Percentiles rank a stretch among this genome's conserved stretches.
These are phyloP conservation scores for Amblyjoppa proteus DNA, from an alignment of 2,888 invertebrate genomes.

Conservation along the genomic window DNA sequence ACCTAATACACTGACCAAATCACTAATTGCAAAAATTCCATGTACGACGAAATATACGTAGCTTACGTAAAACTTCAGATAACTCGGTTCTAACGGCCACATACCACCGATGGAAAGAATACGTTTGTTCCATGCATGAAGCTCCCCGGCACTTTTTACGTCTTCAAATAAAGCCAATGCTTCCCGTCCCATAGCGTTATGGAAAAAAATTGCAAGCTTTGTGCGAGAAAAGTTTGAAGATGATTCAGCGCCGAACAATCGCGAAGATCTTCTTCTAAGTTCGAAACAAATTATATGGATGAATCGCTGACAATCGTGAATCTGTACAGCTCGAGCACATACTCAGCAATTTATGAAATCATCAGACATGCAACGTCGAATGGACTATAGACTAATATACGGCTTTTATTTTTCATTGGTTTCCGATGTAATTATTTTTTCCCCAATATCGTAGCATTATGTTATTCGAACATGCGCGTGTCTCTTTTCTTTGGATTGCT, in stretches of 20 bases:
- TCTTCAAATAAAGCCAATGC: not conserved
- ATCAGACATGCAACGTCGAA: not conserved
- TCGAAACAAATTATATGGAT: slow-evolving; percentile 6
- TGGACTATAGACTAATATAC: slow-evolving; percentile 7
- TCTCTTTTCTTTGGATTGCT: too few species aligned
- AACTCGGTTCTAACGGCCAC: slow-evolving; percentile 44
- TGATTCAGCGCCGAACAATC: slow-evolving; percentile 12
- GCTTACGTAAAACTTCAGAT: slow-evolving; percentile 29
- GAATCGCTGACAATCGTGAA: not conserved
- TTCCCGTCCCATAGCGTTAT: not conserved
- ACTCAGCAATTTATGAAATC: not conserved
- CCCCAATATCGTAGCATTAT: too few species aligned
- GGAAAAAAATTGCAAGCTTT: too few species aligned
- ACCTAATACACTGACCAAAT: not conserved
- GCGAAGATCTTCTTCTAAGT: not conserved
- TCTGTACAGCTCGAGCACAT: not conserved
- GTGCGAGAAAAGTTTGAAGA: not conserved
- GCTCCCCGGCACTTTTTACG: not conserved
- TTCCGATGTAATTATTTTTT: not conserved
- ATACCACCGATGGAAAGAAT: slow-evolving; percentile 27
- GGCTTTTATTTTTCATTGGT: not conserved
- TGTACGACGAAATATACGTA: slow-evolving; percentile 1
- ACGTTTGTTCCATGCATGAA: slow-evolving; percentile 25
- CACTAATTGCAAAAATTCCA: not conserved
- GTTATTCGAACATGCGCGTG: too few species aligned